Evolutionary conservation across 2,888 invertebrate species (phyloP), one percentile per base, ranked within the genome.

Genomic region (Heteropelma amictum): DNA sequence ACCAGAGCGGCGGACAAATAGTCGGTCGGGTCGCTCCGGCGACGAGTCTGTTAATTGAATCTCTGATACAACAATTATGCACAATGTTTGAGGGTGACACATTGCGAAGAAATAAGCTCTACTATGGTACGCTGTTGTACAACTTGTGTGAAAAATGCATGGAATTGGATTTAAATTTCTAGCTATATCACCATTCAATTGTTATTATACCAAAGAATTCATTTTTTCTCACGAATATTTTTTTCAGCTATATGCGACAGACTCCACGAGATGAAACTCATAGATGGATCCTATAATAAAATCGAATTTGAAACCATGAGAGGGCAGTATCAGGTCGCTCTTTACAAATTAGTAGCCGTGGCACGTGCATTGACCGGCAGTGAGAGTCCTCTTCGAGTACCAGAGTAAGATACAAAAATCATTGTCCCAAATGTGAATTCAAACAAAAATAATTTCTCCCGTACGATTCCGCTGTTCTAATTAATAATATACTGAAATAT

Each of bases 281-380:
- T 95, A 63, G 94, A 94, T 81, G 91, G 93, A 82, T 94, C 94
- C 0, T 95, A 93, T 80, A 90, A 91, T 3, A 92, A 93, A 91
- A 91, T 91, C 38, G 94, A 95, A 85, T 93, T 94, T 83, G 94
- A 94, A 84, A 91, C 91, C 0, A 92, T 94, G 90, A 90, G 94
- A 68, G 91, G 91, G 78, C 93, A 93, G 83, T 94, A 94, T 83
- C 93, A 94, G 86, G 88, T 91, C 79, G 94, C 93, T 0, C 86
- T 95, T 1, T 92, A 92, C 83, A 92, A 93, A 76, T 87, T 95
- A 4, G 91, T 95, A 0, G 90, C 91, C 8, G 91, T 92, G 10
- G 92, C 93, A 0, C 91, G 90, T 78, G 91, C 81, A 17, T 77
- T 82, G 7, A 78, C 80, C n/a, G 84, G 82, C 23, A 82, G 77